Percentiles rank a stretch among this genome's conserved stretches.
Evolutionary conservation across 2,113 vertebrate species (phyloP).

Genomic region (Edolisoma coerulescens): DNA sequence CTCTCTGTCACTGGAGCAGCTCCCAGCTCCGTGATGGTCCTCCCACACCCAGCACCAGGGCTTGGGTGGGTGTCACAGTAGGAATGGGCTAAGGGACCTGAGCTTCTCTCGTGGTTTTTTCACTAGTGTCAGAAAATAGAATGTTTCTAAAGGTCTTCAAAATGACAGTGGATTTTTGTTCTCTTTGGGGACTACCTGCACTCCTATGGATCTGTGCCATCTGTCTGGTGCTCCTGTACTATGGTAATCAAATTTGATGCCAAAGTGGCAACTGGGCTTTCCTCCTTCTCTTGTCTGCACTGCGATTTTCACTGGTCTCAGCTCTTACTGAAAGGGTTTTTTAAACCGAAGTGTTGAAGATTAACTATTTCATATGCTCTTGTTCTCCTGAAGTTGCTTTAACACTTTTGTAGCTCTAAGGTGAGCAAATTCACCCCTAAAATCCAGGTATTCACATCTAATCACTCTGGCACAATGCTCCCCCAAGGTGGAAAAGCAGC

Average conservation of each 20-base stretch:
- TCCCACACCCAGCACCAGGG: neutral
- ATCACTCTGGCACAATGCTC: neutral
- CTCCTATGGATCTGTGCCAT: neutral
- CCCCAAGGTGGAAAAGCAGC: neutral
- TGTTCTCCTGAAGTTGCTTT: neutral
- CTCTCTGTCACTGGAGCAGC: neutral
- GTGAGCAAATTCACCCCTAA: neutral
- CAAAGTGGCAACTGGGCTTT: neutral
- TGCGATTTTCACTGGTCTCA: neutral
- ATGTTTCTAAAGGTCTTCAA: neutral
- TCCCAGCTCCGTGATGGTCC: neutral
- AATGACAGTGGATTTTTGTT: neutral
- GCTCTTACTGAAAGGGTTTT: neutral
- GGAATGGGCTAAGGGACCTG: neutral
- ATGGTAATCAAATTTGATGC: neutral
- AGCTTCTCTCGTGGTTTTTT: neutral
- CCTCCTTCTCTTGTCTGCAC: neutral
- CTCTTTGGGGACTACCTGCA: accelerated
- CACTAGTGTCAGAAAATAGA: neutral
- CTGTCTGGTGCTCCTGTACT: accelerated
- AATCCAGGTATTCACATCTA: neutral
- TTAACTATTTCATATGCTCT: neutral
- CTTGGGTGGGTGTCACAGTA: neutral
- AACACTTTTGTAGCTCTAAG: neutral
- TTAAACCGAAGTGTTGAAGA: neutral